phyloP scores from a whole-genome alignment of 2,888 invertebrate genomes.

The Caenorhabditis afra region DNA sequence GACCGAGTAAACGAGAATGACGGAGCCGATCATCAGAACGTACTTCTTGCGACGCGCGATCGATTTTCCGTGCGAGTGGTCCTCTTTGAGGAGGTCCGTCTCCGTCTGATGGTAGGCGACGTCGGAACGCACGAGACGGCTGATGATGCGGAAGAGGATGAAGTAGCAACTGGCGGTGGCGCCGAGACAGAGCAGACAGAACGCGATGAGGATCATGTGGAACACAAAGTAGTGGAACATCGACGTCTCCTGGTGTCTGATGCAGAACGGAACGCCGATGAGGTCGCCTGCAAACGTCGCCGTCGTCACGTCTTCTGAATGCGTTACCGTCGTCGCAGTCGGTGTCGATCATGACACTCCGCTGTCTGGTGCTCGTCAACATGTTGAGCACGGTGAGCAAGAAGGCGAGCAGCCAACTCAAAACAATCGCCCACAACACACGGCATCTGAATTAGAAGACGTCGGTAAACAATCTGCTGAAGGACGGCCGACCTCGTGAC shows the following conservation, averaged over 20 bases:
- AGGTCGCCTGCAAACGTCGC: conserved; percentile 27
- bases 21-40: conserved; percentile 74
- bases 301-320: background rate
- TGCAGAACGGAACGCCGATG: conserved; percentile 53
- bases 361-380: conserved; percentile 54
- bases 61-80: conserved; percentile 48
- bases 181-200: conserved; percentile 69
- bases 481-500: conserved; percentile 60
- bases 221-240: conserved; percentile 57
- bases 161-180: conserved; percentile 70
- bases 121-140: conserved; percentile 63
- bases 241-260: conserved; percentile 58
- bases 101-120: conserved; percentile 44
- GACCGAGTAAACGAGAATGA: conserved; percentile 70
- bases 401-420: conserved; percentile 60
- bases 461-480: background rate
- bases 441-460: conserved; percentile 46
- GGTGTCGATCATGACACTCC: conserved; percentile 64
- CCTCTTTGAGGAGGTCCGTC: conserved; percentile 51
- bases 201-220: conserved; percentile 63
- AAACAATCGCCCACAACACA: conserved; percentile 58
- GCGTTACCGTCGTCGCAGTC: conserved; percentile 59
- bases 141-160: conserved; percentile 63
- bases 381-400: conserved; percentile 63
- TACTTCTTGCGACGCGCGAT: conserved; percentile 69